Conservation (phyloP, 2,888 invertebrate genomes). For the Priocnemis perturbator region DNA sequence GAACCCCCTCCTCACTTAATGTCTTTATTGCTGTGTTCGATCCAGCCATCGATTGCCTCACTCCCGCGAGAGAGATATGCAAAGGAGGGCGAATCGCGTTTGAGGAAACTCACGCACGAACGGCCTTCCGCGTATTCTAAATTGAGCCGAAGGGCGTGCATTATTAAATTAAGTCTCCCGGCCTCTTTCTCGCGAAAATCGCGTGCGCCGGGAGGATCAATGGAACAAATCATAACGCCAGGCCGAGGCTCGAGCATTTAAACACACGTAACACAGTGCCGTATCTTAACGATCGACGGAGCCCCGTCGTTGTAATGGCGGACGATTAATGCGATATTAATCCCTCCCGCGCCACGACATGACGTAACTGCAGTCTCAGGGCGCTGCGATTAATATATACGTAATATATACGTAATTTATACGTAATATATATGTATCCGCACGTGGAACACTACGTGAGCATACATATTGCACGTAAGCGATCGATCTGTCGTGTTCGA, state of each 20-base stretch:
- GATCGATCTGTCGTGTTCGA: no score
- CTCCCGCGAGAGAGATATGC: no score
- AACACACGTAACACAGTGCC: conserved; percentile 39
- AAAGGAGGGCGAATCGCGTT: conserved; percentile 19
- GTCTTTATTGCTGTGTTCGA: no score
- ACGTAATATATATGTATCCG: no score
- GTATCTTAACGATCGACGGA: conserved; percentile 7
- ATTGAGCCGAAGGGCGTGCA: conserved; percentile 1
- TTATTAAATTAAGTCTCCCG: conserved; percentile 40
- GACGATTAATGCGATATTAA: conserved; percentile 25
- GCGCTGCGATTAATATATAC: neutral
- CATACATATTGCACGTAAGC: no score
- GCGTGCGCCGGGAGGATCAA: conserved; percentile 26
- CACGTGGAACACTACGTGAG: no score
- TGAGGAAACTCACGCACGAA: conserved; percentile 56
- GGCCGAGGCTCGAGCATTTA: conserved; percentile 28
- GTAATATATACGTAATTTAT: no score
- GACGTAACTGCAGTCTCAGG: neutral
- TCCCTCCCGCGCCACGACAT: conserved; percentile 3
- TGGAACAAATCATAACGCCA: conserved; percentile 37
- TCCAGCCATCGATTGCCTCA: no score
- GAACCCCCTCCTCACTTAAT: no score
- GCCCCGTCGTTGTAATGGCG: neutral
- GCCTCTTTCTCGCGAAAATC: conserved; percentile 16
- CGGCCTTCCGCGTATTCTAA: neutral